These are phyloP conservation scores for Cancer borealis DNA, from an alignment of 2,888 invertebrate species.

Conservation along the genomic window DNA sequence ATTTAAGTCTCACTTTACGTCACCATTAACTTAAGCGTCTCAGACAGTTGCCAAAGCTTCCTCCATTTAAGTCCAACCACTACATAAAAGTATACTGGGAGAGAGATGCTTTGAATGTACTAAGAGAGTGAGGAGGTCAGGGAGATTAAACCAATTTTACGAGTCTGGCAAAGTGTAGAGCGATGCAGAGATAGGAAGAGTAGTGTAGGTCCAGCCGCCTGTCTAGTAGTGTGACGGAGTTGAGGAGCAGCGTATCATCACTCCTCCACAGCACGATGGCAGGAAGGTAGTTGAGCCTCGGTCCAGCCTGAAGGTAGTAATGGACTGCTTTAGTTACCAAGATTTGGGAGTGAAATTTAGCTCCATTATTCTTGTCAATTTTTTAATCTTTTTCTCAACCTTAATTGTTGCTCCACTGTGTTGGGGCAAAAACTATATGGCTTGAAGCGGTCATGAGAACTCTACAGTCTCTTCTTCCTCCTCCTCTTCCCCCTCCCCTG, in stretches of 20 bases:
- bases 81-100: neutral
- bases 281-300: neutral
- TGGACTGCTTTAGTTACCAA: neutral
- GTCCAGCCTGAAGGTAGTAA: neutral
- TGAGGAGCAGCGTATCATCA: neutral
- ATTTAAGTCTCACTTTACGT: neutral
- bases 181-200: neutral
- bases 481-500: neutral
- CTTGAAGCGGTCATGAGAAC: slow-evolving; percentile 11
- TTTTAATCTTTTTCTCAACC: neutral
- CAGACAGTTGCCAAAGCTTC: neutral
- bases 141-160: slow-evolving; percentile 29
- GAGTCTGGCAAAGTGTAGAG: neutral
- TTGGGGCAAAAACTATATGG: neutral
- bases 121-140: neutral
- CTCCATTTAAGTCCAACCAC: neutral
- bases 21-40: neutral
- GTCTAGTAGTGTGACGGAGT: neutral
- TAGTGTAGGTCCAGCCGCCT: neutral
- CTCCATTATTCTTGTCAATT: slow-evolving; percentile 4
- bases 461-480: neutral
- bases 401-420: neutral
- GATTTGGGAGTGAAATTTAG: neutral
- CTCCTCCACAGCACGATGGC: neutral
- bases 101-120: neutral